Evolutionary conservation across 2,797 vertebrate species (phyloP), one percentile per base, ranked within the genome.

Genomic region (Sebastes itinus): DNA sequence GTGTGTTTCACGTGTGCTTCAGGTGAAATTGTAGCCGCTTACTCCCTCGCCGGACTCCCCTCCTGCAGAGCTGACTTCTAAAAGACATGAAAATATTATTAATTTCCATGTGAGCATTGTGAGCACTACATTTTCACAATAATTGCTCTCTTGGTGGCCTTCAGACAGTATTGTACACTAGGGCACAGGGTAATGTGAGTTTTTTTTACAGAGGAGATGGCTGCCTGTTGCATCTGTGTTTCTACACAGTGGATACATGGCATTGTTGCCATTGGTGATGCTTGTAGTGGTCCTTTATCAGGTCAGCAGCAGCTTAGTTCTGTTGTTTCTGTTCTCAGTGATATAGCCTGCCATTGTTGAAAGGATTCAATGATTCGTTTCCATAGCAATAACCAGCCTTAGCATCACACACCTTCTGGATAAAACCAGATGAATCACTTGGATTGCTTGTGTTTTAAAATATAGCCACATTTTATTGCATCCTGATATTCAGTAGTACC

Each of bases 331-430:
- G 20, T 54, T 54, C 27, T 74, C 68, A 33, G 22, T 46, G 63
- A 85, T 59, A 61, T 72, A 84, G 75, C 55, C 77, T 72, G 49
- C 81, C 62, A 76, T 86, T 82, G 71, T 85, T 77, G 76, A 65
- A 72, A 78, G 62, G 83, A 88, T 92, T 92, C 62, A 28, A 27
- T 87, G 80, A 68, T 60, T 85, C 23, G 92, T 95, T 92, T 92
- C 94, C 93, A 94, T 94, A 80, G 93, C 77, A 70, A 95, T 90
- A 72, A 82, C 74, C 78, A 87, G 75, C 74, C 60, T 78, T 55
- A 42, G 60, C 66, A 38, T 61, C 72, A 56, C 33, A 32, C 67
- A 83, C 38, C 35, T 49, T 58, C 67, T 73, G 38, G 61, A 70
- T 82, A 14, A 89, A 81, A 55, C 23, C 27, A 61, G 62, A 84